Evolutionary conservation across 2,888 invertebrate genomes (phyloP), one percentile per base, ranked within the genome.

Genomic region (Agriotes lineatus): DNA sequence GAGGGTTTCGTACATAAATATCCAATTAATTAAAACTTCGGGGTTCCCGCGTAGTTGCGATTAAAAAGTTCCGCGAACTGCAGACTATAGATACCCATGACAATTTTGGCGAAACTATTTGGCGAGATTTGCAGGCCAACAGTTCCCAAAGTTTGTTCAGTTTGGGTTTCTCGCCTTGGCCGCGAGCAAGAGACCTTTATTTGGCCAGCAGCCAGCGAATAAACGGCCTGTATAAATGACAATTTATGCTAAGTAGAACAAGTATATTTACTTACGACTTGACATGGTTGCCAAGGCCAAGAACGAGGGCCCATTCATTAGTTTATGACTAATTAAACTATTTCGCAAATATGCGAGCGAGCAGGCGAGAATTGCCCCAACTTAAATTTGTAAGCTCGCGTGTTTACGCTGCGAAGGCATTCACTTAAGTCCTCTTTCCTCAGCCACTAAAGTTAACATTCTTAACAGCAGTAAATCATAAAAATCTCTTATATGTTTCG

Each of bases 211-310:
- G 61, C 67, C 67, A 67, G 56, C 20, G 30, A 61, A 57, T 61
- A 67, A 67, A 56, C 61, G 62, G 61, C 35, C 12, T 56, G 54
- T 67, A 59, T 60, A 60, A 67, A 60, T 59, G 61, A 67, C 61
- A 67, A 62, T 67, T 67, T 67, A 67, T 67, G 62, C 56, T 62
- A 57, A 52, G 30, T 48, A 52, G 42, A 66, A 45, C 50, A 39
- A 48, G 54, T 48, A 22, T 37, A 50, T 48, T 50, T 65, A 54
- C 50, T 64, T 45, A 64, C 35, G 20, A 30, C 30, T 56, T 45
- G 20, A 57, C 54, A 7, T 56, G 57, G 56, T 37, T 19, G 56
- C 12, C 56, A 56, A 48, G 57, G 25, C 56, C 56, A 56, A 54
- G 19, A 48, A 22, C 48, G n/a, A 20, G 20, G 19, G 33, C 19